Conservation (phyloP, 2,113 vertebrate genomes). For the Theristicus caerulescens region DNA sequence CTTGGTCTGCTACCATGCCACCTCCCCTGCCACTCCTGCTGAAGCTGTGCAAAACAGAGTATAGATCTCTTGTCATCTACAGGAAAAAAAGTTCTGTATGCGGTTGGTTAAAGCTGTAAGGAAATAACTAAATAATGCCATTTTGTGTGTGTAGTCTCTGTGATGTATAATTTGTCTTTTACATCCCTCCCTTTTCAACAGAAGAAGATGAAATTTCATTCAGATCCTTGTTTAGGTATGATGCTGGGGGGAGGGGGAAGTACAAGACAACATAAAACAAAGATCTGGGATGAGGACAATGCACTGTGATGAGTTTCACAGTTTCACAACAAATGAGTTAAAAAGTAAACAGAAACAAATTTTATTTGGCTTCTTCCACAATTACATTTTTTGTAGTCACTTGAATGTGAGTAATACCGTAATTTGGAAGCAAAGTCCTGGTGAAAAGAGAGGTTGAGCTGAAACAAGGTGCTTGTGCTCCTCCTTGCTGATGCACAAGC, state of each 20-base stretch:
- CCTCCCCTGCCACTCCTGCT: fast-evolving
- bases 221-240: neutral
- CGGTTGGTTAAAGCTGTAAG: neutral
- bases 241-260: too few relatives aligned
- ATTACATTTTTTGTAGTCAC: neutral
- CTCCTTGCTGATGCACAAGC: neutral
- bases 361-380: neutral
- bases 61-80: neutral
- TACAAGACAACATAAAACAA: neutral
- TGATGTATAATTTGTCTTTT: neutral
- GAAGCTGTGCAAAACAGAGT: neutral
- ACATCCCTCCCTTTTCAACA: neutral
- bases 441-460: neutral
- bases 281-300: neutral
- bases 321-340: neutral
- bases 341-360: neutral
- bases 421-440: neutral
- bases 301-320: neutral
- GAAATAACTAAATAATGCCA: neutral
- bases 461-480: neutral
- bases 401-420: neutral
- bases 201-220: neutral
- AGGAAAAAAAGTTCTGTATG: neutral
- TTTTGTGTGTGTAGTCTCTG: neutral
- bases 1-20: neutral